Percentiles rank a stretch among this genome's conserved stretches.
Conservation (phyloP, 2,113 vertebrate species). For the Entosphenus tridentatus region DNA sequence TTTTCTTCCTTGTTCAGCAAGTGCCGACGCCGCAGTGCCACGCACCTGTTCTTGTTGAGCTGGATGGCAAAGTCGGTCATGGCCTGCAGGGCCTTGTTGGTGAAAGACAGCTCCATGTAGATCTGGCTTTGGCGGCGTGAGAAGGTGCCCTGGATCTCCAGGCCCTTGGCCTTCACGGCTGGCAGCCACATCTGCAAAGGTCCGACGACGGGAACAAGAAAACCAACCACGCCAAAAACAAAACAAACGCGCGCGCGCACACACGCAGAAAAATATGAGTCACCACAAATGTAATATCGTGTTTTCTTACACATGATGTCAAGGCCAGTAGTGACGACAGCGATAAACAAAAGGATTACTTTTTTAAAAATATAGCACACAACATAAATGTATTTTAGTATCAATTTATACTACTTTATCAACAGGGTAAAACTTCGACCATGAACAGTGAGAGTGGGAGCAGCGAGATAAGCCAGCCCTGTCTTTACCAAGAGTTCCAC, state of each 20-base stretch:
- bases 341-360: neutral
- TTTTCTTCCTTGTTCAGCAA: too few species aligned
- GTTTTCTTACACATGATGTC: too few species aligned
- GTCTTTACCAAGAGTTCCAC: too few species aligned
- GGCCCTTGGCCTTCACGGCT: slow-evolving; percentile 82
- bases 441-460: too few species aligned
- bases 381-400: too few species aligned
- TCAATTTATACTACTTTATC: too few species aligned
- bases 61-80: slow-evolving; percentile 97
- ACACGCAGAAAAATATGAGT: neutral
- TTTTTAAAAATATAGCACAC: neutral
- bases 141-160: slow-evolving; percentile 87
- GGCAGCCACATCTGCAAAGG: slow-evolving; percentile 68
- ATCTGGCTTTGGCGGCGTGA: slow-evolving; percentile 85
- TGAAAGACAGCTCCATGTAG: slow-evolving; percentile 98
- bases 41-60: slow-evolving; percentile 98
- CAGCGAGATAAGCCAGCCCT: too few species aligned
- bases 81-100: slow-evolving; percentile 91
- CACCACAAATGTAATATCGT: too few species aligned
- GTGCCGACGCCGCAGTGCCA: neutral
- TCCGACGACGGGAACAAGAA: neutral
- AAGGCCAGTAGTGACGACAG: too few species aligned
- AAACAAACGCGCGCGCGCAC: neutral
- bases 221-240: neutral
- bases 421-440: too few species aligned